These are phyloP conservation scores for Papilio dardanus DNA, from an alignment of 1,140 invertebrate species.

Conservation along the genomic window DNA sequence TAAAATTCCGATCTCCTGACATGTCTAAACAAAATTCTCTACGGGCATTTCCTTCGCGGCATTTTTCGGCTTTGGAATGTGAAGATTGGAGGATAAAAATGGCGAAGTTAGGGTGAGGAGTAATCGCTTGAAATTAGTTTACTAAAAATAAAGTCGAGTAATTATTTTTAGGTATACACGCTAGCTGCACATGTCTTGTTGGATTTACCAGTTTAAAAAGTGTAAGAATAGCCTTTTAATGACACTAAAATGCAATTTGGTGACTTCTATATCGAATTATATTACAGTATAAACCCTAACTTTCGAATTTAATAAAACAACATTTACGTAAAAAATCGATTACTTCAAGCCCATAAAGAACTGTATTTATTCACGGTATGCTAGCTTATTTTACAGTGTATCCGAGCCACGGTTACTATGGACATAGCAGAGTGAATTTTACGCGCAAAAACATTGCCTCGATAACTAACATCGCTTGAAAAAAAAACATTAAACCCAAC, in stretches of 20 bases:
- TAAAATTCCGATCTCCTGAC: not conserved
- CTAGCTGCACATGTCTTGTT: too few species aligned
- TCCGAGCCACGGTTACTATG: not conserved
- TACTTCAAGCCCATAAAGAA: not conserved
- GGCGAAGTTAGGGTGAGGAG: slow-evolving; percentile 2
- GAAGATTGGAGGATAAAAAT: slow-evolving; percentile 5
- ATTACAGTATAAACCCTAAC: too few species aligned
- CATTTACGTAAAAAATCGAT: not conserved
- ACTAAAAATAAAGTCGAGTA: slow-evolving; percentile 1
- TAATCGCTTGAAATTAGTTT: slow-evolving; percentile 6
- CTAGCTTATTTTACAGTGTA: not conserved
- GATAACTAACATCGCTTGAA: not conserved
- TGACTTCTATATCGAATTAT: too few species aligned
- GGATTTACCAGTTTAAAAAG: too few species aligned
- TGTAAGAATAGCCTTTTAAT: too few species aligned
- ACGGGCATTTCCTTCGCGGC: not conserved
- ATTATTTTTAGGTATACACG: too few species aligned
- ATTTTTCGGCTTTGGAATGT: slow-evolving; percentile 7
- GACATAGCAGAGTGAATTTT: not conserved
- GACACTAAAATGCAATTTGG: too few species aligned
- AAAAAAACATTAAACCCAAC: not conserved
- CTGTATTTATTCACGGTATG: not conserved
- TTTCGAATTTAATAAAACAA: too few species aligned
- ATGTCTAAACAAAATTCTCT: slow-evolving; percentile 21
- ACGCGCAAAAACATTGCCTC: not conserved